Base-by-base conservation (phyloP, 2,797 vertebrate genomes). In the Lagodon rhomboides region DNA sequence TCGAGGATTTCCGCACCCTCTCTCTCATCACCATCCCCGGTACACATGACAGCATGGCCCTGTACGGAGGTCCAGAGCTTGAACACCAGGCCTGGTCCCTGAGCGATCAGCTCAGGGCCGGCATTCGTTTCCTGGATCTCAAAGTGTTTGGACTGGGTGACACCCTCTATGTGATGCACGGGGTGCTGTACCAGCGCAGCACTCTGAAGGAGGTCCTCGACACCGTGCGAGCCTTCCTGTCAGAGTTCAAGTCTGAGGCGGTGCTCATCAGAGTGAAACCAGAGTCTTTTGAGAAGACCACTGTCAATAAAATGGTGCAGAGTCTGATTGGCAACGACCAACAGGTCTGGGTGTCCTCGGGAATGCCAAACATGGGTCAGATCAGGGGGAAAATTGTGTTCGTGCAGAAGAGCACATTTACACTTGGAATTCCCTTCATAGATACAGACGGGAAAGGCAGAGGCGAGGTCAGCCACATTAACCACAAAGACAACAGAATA, bases 121-220 rank as follows among this genome's bases (percentile, higher is more conserved):
- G 93, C 30, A 87, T 94, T 73, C 90, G 93, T 38, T 94, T 87
- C 68, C 76, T 94, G 41, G 93, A 93, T 41, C 70, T 94, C 50
- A 90, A 90, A 60, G 89, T 92, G 20, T 85, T 87, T 22, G 80
- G 53, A 7, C 55, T 87, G 7, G 66, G 70, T 3, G 3, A 80
- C 68, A 83, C 77, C 2, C 86, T 93, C 4, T 83, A 79, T 23
- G 77, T 92, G 56, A 89, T 85, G 83, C 82, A 92, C 0, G 89
- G 93, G 8, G 16, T 84, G 1, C 3, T 80, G 16, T 89, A 86
- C 68, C 60, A 94, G 73, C 67, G 38, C 59, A 84, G 54, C 30
- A 84, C 81, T 0, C 59, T 94, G 41, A 70, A 44, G 17, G 61
- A 87, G 0, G 89, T 89, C 60, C 54, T 94, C 0, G 58, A 68